These are phyloP conservation scores for Formica exsecta DNA, from an alignment of 1,140 invertebrate species.

Conservation along the genomic window DNA sequence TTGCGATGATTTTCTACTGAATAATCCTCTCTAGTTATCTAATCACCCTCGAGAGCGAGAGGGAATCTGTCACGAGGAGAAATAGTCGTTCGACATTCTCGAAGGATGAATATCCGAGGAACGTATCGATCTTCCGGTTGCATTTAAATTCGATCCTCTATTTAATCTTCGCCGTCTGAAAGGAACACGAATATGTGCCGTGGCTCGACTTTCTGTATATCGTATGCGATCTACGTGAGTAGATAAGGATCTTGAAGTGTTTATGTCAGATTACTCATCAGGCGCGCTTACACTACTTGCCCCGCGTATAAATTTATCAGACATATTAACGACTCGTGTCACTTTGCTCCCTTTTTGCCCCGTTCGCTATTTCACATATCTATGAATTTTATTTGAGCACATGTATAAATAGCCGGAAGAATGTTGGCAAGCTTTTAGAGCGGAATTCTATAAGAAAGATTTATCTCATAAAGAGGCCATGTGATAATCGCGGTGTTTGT, in stretches of 20 bases:
- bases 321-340: neutral
- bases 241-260: neutral
- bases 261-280: neutral
- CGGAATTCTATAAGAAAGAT: constrained; percentile 26
- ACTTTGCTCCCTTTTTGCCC: constrained; percentile 24
- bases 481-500: constrained; percentile 21
- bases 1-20: neutral
- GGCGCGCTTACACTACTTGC: neutral
- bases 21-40: neutral
- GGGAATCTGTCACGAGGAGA: neutral
- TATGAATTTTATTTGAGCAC: neutral
- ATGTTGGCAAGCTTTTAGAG: constrained; percentile 32
- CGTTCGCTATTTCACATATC: constrained; percentile 20
- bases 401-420: constrained; percentile 62
- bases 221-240: neutral
- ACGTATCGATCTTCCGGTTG: neutral
- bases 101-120: neutral
- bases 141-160: neutral
- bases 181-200: neutral
- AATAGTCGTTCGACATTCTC: neutral
- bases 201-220: neutral
- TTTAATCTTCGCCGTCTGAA: neutral
- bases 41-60: neutral
- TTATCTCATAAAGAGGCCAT: constrained; percentile 19
- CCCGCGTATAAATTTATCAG: neutral